Percentiles rank a stretch among this genome's conserved stretches.
phyloP scores from a whole-genome alignment of 2,888 invertebrate species.

The Microplitis deprimator region DNA sequence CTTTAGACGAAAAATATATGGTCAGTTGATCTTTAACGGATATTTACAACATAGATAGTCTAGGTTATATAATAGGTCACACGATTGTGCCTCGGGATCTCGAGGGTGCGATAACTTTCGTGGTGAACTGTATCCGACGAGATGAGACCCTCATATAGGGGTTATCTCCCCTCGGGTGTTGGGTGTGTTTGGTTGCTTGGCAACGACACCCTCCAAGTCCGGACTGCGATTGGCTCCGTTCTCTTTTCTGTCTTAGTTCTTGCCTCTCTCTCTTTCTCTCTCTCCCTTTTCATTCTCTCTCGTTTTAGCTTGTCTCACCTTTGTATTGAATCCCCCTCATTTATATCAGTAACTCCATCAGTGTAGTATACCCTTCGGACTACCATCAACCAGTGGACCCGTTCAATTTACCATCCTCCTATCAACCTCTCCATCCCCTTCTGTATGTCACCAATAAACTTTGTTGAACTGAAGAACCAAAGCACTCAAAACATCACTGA shows the following conservation, averaged over 20 bases:
- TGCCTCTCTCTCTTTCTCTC: conserved; percentile 35
- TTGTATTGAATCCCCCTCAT: conserved; percentile 50
- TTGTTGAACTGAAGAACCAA: conserved; percentile 35
- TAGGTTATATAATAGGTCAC: conserved; percentile 38
- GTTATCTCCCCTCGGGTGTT: conserved; percentile 60
- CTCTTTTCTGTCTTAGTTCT: conserved; percentile 56
- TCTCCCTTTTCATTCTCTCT: conserved; percentile 35
- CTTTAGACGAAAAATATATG: neutral
- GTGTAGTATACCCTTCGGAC: neutral
- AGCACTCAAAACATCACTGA: conserved; percentile 33
- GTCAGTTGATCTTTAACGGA: neutral
- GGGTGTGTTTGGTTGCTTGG: conserved; percentile 68
- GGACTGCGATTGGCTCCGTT: conserved; percentile 65
- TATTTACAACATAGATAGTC: neutral
- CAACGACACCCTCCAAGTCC: conserved; percentile 67
- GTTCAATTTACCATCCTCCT: conserved; percentile 37
- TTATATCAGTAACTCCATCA: conserved; percentile 24
- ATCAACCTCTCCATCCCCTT: conserved; percentile 36
- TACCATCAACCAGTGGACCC: conserved; percentile 19
- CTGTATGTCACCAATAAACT: conserved; percentile 50
- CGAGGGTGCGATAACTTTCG: conserved; percentile 56
- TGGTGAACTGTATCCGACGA: conserved; percentile 53
- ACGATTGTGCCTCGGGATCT: conserved; percentile 42
- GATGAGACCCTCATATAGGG: conserved; percentile 53
- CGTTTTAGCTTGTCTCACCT: conserved; percentile 38